These are phyloP conservation scores for Triplophysa siluroides DNA, from an alignment of 2,113 vertebrate genomes.

Conservation along the genomic window DNA sequence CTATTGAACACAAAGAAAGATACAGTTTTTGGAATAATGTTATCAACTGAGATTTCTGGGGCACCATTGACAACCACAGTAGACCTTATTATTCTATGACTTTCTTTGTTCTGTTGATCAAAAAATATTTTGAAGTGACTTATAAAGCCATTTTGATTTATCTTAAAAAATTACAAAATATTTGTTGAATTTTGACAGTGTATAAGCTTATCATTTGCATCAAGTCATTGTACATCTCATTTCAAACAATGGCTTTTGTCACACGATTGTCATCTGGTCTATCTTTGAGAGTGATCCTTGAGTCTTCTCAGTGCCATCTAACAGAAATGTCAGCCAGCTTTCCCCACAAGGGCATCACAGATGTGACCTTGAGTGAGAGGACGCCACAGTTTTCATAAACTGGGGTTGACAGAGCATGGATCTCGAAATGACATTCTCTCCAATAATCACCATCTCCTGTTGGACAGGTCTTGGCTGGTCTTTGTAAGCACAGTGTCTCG, in stretches of 20 bases:
- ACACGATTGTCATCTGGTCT: not conserved
- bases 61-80: too few species aligned
- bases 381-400: constrained; percentile 24
- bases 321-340: constrained; percentile 17
- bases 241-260: constrained; percentile 1
- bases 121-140: too few species aligned
- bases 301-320: not conserved
- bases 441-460: constrained; percentile 30
- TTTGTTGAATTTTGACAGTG: too few species aligned
- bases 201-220: not conserved
- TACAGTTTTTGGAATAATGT: too few species aligned
- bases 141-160: too few species aligned
- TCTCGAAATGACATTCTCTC: constrained; percentile 27
- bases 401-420: constrained; percentile 32
- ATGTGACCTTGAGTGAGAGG: constrained; percentile 20
- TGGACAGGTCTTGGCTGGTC: constrained; percentile 25
- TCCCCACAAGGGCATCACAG: not conserved
- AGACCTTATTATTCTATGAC: too few species aligned
- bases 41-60: too few species aligned
- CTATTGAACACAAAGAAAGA: too few species aligned
- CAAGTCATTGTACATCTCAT: not conserved
- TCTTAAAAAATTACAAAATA: too few species aligned
- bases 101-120: too few species aligned
- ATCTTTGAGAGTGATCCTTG: constrained; percentile 5
- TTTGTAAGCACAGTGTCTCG: constrained; percentile 35